Conservation (phyloP, 2,797 vertebrate species). For the Muscicapa comitata region DNA sequence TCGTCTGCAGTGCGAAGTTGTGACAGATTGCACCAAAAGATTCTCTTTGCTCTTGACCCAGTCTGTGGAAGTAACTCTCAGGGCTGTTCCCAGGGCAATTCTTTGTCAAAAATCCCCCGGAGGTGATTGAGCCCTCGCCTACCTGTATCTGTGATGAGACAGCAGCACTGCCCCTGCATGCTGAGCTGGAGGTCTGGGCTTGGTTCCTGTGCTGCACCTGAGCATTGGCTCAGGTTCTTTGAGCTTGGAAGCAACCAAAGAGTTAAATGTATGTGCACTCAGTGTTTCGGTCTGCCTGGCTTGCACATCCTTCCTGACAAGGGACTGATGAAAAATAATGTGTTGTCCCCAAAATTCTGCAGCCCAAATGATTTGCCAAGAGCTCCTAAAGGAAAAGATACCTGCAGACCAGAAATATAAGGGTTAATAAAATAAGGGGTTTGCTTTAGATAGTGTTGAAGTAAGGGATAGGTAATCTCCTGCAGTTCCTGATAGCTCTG, state of each 20-base stretch:
- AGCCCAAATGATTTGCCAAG: neutral
- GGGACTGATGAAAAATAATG: neutral
- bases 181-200: rapidly evolving
- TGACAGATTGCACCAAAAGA: neutral
- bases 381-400: neutral
- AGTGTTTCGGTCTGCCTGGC: neutral
- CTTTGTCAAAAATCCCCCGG: neutral
- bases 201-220: neutral
- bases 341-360: neutral
- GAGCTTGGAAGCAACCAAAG: rapidly evolving
- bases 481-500: neutral
- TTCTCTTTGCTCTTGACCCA: conserved; percentile 35
- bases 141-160: rapidly evolving
- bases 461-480: neutral
- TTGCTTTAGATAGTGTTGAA: neutral
- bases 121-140: neutral
- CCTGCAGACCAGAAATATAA: neutral
- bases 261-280: rapidly evolving
- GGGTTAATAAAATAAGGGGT: neutral
- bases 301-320: neutral
- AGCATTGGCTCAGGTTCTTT: rapidly evolving
- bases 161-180: neutral
- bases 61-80: neutral
- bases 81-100: neutral
- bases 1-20: neutral